Conservation (phyloP, 2,113 vertebrate genomes). For the Pseudonaja textilis region DNA sequence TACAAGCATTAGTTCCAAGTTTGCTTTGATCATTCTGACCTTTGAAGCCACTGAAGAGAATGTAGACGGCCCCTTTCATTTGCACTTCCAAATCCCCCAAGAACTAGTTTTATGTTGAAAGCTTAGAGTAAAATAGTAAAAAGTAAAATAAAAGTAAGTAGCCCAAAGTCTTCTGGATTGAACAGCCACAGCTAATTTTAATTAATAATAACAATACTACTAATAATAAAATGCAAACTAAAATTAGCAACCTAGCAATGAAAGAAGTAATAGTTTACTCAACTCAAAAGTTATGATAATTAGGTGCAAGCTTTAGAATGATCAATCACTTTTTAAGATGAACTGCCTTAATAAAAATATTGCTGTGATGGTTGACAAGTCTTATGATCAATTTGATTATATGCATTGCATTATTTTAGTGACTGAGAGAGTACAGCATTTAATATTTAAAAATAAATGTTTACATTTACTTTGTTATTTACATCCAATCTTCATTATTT, state of each 20-base stretch:
- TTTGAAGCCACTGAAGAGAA: background rate
- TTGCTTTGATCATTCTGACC: background rate
- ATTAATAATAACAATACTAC: background rate
- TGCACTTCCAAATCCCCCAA: background rate
- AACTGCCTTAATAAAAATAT: background rate
- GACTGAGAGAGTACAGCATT: background rate
- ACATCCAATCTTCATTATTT: background rate
- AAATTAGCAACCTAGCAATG: background rate
- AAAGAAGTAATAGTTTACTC: background rate
- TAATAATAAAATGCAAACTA: background rate
- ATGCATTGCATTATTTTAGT: background rate
- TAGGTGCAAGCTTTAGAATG: background rate
- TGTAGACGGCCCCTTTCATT: background rate
- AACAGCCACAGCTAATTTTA: background rate
- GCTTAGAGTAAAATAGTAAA: background rate
- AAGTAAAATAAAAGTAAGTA: background rate
- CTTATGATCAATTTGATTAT: background rate
- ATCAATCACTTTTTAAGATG: background rate
- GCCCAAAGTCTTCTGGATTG: background rate
- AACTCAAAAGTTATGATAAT: background rate
- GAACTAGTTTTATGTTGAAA: background rate
- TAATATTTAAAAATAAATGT: background rate
- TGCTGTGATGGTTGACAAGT: background rate
- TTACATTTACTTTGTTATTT: background rate
- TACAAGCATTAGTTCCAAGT: background rate